A percentile compares a stretch with the other conserved stretches of the same genome.
These are phyloP conservation scores for Pararge aegeria DNA, from an alignment of 1,140 invertebrate species.

Conservation along the genomic window DNA sequence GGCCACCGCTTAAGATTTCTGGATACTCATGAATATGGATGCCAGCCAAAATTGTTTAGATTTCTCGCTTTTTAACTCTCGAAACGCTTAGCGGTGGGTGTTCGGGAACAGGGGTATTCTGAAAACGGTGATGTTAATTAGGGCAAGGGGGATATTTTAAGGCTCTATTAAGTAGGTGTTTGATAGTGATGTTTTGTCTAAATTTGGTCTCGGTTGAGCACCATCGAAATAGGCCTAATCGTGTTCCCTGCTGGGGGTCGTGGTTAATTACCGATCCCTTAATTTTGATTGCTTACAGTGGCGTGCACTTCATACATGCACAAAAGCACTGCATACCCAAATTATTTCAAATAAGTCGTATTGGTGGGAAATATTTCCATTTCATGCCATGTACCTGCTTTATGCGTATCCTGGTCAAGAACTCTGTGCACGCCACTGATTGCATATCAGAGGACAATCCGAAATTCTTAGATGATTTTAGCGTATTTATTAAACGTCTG, in stretches of 20 bases:
- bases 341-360: too few species aligned
- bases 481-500: too few species aligned
- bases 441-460: too few species aligned
- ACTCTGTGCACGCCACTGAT: too few species aligned
- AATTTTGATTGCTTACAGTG: too few species aligned
- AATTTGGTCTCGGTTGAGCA: slow-evolving; percentile 15
- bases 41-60: slow-evolving; percentile 59
- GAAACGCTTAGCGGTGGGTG: slow-evolving; percentile 49
- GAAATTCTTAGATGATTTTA: too few species aligned
- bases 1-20: slow-evolving; percentile 69
- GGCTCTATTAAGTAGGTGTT: slow-evolving; percentile 31
- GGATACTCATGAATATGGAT: slow-evolving; percentile 68
- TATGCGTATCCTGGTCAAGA: too few species aligned
- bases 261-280: too few species aligned
- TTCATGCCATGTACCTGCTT: too few species aligned
- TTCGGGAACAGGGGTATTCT: slow-evolving; percentile 39
- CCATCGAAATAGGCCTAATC: slow-evolving; percentile 3
- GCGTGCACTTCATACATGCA: too few species aligned
- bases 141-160: slow-evolving; percentile 33
- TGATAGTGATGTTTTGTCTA: slow-evolving; percentile 27
- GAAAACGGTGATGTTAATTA: slow-evolving; percentile 39
- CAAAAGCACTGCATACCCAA: too few species aligned
- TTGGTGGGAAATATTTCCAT: too few species aligned
- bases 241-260: neutral
- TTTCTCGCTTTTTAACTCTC: slow-evolving; percentile 49